Evolutionary conservation across 2,888 invertebrate genomes (phyloP).

Genomic region (Strigamia crassipes): DNA sequence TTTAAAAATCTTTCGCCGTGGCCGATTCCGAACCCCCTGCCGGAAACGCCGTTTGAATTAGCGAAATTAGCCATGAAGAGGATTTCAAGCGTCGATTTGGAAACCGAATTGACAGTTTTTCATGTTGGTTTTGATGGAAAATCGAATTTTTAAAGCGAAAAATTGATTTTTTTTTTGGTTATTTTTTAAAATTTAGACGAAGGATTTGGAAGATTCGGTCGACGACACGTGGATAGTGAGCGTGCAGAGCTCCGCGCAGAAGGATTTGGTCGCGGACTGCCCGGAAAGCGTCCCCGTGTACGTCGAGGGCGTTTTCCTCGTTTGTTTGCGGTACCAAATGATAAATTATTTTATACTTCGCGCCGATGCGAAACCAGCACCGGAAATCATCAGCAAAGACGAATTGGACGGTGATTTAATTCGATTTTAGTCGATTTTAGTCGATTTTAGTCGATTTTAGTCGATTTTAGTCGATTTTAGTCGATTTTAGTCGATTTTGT

Average conservation of each 20-base stretch:
- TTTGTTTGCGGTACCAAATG: constrained; percentile 75
- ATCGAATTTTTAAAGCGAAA: neutral
- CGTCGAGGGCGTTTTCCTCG: constrained; percentile 81
- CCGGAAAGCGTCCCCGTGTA: constrained; percentile 68
- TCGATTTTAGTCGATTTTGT: too few relatives aligned
- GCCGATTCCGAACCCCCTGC: constrained; percentile 77
- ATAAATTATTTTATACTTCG: constrained; percentile 83
- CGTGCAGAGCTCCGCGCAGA: constrained; percentile 79
- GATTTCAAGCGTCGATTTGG: constrained; percentile 80
- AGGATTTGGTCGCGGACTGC: constrained; percentile 70
- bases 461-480: too few relatives aligned
- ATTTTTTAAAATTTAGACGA: constrained; percentile 62
- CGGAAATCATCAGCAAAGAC: constrained; percentile 54
- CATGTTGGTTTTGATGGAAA: constrained; percentile 21
- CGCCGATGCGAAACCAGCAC: constrained; percentile 68
- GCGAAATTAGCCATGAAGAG: constrained; percentile 81
- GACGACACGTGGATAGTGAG: constrained; percentile 93
- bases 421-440: too few relatives aligned
- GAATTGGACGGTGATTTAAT: constrained; percentile 58
- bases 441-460: too few relatives aligned
- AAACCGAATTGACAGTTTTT: constrained; percentile 64
- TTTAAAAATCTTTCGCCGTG: constrained; percentile 88
- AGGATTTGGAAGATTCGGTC: constrained; percentile 72
- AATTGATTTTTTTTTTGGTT: neutral
- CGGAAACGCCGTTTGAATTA: constrained; percentile 74